Conservation (phyloP, 64 coral and sea anemone species). For the Porites australiensis region DNA sequence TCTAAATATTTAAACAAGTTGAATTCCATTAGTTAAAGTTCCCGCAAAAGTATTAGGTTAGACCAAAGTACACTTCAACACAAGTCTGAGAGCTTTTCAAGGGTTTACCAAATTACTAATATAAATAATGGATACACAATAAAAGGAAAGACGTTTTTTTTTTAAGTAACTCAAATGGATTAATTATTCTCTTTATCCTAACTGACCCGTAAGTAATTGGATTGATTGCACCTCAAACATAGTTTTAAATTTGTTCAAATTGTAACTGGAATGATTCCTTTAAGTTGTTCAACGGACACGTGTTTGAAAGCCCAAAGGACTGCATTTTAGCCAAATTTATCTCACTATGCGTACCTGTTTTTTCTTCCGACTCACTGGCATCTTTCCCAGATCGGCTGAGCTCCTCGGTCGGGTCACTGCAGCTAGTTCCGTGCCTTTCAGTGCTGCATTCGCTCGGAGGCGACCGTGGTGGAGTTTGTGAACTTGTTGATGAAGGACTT, state of each 20-base stretch:
- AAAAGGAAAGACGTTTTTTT: not conserved
- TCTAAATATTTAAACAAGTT: slow-evolving; percentile 50
- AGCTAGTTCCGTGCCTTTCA: not conserved
- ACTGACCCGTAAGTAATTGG: slow-evolving; percentile 29
- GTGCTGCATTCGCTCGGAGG: slow-evolving; percentile 4
- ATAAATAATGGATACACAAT: not conserved
- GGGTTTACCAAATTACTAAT: not conserved
- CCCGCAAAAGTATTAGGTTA: not conserved
- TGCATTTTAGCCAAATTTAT: not conserved
- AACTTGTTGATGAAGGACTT: slow-evolving; percentile 32
- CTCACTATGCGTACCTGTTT: slow-evolving; percentile 22
- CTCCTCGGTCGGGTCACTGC: not conserved
- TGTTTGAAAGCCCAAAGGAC: not conserved
- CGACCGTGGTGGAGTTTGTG: slow-evolving; percentile 22
- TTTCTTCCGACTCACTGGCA: slow-evolving; percentile 49
- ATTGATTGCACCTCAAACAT: slow-evolving; percentile 7
- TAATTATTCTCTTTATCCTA: slow-evolving; percentile 12
- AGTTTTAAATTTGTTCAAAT: slow-evolving; percentile 1
- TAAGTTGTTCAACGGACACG: not conserved
- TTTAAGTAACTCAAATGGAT: not conserved
- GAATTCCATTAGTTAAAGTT: not conserved
- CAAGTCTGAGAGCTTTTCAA: not conserved
- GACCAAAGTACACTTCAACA: not conserved
- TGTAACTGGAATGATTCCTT: not conserved
- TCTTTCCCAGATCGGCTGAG: slow-evolving; percentile 12